Evolutionary conservation across 1,140 invertebrate genomes (phyloP).

Genomic region (Pomacea maculata): DNA sequence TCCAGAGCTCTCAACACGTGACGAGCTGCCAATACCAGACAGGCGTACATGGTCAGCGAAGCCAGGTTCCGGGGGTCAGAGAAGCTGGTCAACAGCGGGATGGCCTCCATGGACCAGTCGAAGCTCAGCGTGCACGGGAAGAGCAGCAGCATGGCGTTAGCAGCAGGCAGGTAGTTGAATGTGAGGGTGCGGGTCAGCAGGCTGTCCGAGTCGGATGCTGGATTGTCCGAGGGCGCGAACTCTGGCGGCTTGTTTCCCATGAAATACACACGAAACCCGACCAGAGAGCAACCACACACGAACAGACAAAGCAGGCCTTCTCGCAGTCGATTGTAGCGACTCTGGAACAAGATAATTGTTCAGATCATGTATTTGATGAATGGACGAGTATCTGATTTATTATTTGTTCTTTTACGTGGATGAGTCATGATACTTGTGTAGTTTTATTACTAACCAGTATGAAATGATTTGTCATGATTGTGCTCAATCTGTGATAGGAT

Average conservation of each 20-base stretch:
- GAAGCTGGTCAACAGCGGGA: slow-evolving; percentile 86
- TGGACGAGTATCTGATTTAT: no score
- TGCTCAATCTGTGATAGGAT: no score
- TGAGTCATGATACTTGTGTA: no score
- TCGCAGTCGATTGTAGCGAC: slow-evolving; percentile 53
- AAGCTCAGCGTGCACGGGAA: slow-evolving; percentile 92
- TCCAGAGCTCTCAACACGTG: slow-evolving; percentile 37
- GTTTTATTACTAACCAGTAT: no score
- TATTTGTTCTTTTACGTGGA: no score
- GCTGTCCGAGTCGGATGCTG: slow-evolving; percentile 75
- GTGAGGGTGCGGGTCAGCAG: slow-evolving; percentile 81
- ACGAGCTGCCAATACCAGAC: slow-evolving; percentile 66
- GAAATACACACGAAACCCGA: slow-evolving; percentile 80
- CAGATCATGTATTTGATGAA: no score
- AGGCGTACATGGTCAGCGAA: slow-evolving; percentile 78
- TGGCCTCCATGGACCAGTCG: slow-evolving; percentile 98
- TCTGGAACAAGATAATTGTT: slow-evolving; percentile 1
- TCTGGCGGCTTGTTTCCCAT: slow-evolving; percentile 96
- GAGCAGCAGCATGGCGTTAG: slow-evolving; percentile 89
- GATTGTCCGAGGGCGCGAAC: slow-evolving; percentile 81
- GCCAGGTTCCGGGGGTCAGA: slow-evolving; percentile 83
- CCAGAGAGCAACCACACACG: slow-evolving; percentile 78
- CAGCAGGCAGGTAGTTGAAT: slow-evolving; percentile 87
- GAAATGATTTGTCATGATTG: no score
- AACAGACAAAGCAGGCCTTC: slow-evolving; percentile 78